A percentile compares a stretch with the other conserved stretches of the same genome.
phyloP scores from a whole-genome alignment of 2,113 vertebrate species.

The Cryptotis parvus region DNA sequence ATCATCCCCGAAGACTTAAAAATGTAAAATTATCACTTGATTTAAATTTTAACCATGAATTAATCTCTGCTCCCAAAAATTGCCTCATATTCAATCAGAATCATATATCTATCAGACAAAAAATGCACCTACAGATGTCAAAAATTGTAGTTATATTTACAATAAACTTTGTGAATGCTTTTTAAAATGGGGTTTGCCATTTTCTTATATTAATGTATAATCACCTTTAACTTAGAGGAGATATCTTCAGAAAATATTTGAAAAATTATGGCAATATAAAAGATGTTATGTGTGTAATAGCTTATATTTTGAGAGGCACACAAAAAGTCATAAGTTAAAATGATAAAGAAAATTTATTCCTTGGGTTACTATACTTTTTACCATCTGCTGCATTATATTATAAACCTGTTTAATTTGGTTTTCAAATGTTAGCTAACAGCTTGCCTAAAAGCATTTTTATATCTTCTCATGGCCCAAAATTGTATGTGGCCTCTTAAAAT shows the following conservation, averaged over 20 bases:
- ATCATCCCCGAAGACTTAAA: background rate
- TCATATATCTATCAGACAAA: background rate
- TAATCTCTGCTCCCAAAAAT: background rate
- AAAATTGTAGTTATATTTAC: background rate
- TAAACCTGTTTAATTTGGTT: slow-evolving; percentile 83
- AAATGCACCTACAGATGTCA: background rate
- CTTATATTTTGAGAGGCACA: slow-evolving; percentile 38
- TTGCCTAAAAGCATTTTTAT: slow-evolving; percentile 86
- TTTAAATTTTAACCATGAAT: background rate
- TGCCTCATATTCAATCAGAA: background rate
- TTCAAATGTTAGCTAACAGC: slow-evolving; percentile 88
- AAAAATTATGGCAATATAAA: slow-evolving; percentile 48
- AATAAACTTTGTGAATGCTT: background rate
- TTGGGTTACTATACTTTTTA: slow-evolving; percentile 76
- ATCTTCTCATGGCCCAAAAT: slow-evolving; percentile 77
- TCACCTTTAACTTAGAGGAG: background rate
- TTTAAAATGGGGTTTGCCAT: background rate
- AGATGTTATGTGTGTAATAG: background rate
- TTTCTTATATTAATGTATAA: background rate
- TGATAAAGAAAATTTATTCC: slow-evolving; percentile 79
- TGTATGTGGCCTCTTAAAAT: slow-evolving; percentile 64
- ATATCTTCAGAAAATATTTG: background rate
- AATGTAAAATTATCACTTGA: background rate
- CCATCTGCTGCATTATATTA: slow-evolving; percentile 87
- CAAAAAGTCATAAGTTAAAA: slow-evolving; percentile 64